These are phyloP conservation scores for Vipera latastei DNA, from an alignment of 2,797 vertebrate genomes.

Conservation along the genomic window DNA sequence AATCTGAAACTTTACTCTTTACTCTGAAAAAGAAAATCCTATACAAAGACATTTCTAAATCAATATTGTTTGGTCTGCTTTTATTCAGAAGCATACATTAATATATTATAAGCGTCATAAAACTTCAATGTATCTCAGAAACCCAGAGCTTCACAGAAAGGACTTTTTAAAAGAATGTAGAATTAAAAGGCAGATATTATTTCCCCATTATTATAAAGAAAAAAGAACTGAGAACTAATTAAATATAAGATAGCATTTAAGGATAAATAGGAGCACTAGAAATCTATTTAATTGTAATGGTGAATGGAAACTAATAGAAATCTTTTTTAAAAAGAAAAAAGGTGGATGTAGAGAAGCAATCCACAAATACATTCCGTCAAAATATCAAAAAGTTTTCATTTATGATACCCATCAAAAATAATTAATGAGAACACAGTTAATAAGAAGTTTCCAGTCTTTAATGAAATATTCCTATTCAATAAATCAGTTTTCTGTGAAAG, in stretches of 20 bases:
- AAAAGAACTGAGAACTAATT: slow-evolving; percentile 38
- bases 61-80: slow-evolving; percentile 24
- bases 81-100: slow-evolving; percentile 14
- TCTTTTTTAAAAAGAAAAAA: background rate
- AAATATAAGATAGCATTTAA: slow-evolving; percentile 30
- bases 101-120: slow-evolving; percentile 54
- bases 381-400: slow-evolving; percentile 11
- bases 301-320: background rate
- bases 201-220: slow-evolving; percentile 37
- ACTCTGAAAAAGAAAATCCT: slow-evolving; percentile 22
- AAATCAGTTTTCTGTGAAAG: background rate
- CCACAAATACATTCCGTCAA: background rate
- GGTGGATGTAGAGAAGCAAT: slow-evolving; percentile 7
- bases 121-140: slow-evolving; percentile 45
- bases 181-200: slow-evolving; percentile 17
- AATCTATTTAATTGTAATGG: slow-evolving; percentile 28
- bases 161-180: slow-evolving; percentile 30
- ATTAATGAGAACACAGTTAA: background rate
- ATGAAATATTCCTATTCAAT: background rate
- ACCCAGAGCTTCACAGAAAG: slow-evolving; percentile 46
- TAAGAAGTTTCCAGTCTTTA: background rate
- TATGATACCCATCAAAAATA: background rate
- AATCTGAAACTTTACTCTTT: slow-evolving; percentile 19
- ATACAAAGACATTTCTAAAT: slow-evolving; percentile 31
- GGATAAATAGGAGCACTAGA: slow-evolving; percentile 24